Evolutionary conservation across 37 sponge, comb jelly and placozoan genomes (phyloP).

Genomic region (Sycon ciliatum): DNA sequence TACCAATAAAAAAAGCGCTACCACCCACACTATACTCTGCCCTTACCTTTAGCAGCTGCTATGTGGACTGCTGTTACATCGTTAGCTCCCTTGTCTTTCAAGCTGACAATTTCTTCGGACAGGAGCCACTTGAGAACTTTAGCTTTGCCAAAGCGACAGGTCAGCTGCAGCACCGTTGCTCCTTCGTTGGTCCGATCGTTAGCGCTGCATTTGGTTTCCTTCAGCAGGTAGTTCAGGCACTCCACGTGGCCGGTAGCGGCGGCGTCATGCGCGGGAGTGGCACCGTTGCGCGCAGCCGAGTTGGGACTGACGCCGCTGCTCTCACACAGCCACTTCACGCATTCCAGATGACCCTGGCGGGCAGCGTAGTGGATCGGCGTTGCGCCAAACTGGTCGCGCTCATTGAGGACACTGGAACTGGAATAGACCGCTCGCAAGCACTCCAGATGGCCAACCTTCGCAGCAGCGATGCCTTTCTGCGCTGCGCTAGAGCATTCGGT

Average conservation of each 20-base stretch:
- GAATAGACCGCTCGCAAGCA: slow-evolving; percentile 67
- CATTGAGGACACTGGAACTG: slow-evolving; percentile 69
- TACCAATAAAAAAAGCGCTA: too few species aligned
- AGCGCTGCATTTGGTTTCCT: slow-evolving; percentile 52
- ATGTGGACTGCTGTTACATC: slow-evolving; percentile 81
- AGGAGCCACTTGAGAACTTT: slow-evolving; percentile 63
- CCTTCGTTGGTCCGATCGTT: slow-evolving; percentile 70
- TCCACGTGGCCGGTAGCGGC: slow-evolving; percentile 74
- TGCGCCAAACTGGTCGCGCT: slow-evolving; percentile 75
- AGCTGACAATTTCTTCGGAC: slow-evolving; percentile 31
- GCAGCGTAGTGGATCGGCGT: slow-evolving; percentile 93
- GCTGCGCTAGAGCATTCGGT: slow-evolving; percentile 37
- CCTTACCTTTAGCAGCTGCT: slow-evolving; percentile 72
- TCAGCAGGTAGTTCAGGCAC: slow-evolving; percentile 68
- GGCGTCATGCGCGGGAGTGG: slow-evolving; percentile 88
- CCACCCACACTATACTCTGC: too few species aligned
- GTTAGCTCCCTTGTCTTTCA: slow-evolving; percentile 71
- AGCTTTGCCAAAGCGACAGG: slow-evolving; percentile 74
- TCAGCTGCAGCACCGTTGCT: slow-evolving; percentile 78
- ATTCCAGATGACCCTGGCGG: slow-evolving; percentile 62
- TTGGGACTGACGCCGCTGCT: slow-evolving; percentile 71
- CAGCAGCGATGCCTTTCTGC: slow-evolving; percentile 57
- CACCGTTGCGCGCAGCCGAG: slow-evolving; percentile 56
- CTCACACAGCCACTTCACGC: slow-evolving; percentile 70
- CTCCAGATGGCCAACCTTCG: slow-evolving; percentile 62